Percentiles rank a stretch among this genome's conserved stretches.
These are phyloP conservation scores for Pimephales promelas DNA, from an alignment of 2,113 vertebrate species.

Conservation along the genomic window DNA sequence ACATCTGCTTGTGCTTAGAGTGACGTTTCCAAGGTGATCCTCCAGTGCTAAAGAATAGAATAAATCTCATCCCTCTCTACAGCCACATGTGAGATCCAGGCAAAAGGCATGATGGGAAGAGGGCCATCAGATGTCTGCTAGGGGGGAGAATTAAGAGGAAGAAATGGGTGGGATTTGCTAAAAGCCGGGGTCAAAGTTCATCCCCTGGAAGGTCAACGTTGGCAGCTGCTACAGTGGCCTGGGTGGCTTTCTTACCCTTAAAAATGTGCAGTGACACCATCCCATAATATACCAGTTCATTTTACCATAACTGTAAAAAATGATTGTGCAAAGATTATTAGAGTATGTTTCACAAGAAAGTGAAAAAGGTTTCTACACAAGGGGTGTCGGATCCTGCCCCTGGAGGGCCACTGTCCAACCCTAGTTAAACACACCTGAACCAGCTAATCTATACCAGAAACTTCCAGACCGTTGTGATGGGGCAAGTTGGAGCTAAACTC, in stretches of 20 bases:
- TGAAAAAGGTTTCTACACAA: too few relatives aligned
- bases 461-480: too few relatives aligned
- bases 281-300: constrained; percentile 11
- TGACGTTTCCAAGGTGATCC: constrained; percentile 40
- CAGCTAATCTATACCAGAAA: too few relatives aligned
- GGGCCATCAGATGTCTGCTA: neutral
- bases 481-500: too few relatives aligned
- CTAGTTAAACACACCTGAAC: too few relatives aligned
- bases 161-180: constrained; percentile 8
- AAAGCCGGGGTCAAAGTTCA: constrained; percentile 22
- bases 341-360: too few relatives aligned
- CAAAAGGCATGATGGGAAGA: constrained; percentile 42
- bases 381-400: too few relatives aligned
- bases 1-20: constrained; percentile 59
- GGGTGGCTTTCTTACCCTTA: neutral
- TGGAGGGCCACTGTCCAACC: too few relatives aligned
- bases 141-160: neutral
- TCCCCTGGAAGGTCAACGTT: constrained; percentile 18
- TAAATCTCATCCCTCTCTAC: constrained; percentile 42
- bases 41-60: constrained; percentile 40
- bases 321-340: too few relatives aligned
- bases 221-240: constrained; percentile 18
- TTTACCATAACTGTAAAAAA: neutral
- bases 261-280: constrained; percentile 7
- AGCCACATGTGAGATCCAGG: constrained; percentile 45